Conservation (phyloP, 1,140 invertebrate genomes). For the Drosophila eugracilis region DNA sequence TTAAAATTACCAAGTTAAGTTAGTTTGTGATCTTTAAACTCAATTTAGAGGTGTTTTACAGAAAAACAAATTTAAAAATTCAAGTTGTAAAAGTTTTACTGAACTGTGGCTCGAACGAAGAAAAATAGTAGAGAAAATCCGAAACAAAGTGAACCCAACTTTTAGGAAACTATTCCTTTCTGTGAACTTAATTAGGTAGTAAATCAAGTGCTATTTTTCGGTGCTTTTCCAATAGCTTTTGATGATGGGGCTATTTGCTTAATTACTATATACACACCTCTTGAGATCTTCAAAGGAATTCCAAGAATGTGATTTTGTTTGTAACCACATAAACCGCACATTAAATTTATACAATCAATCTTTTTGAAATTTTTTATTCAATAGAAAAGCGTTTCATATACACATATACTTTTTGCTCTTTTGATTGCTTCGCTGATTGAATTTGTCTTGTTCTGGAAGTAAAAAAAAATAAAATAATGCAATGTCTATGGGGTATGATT, state of each 20-base stretch:
- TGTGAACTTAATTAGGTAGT: conserved; percentile 43
- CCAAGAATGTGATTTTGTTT: neutral
- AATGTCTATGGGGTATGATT: conserved; percentile 28
- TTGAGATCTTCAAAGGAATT: conserved; percentile 22
- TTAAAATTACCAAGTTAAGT: neutral
- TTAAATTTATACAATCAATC: conserved; percentile 22
- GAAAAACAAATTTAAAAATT: neutral
- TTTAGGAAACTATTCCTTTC: conserved; percentile 14
- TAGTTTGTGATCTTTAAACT: neutral
- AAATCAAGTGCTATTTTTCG: neutral
- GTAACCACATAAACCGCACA: conserved; percentile 17
- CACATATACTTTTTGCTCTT: neutral
- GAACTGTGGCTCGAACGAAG: neutral
- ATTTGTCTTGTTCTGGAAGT: conserved; percentile 5
- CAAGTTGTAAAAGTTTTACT: neutral
- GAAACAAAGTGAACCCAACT: neutral
- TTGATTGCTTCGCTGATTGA: conserved; percentile 14
- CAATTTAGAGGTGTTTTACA: neutral
- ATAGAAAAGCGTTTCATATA: neutral
- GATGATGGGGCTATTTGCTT: conserved; percentile 32
- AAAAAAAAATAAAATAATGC: conserved; percentile 7
- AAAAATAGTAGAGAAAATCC: neutral
- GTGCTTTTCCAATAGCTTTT: conserved; percentile 10
- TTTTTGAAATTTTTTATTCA: conserved; percentile 8
- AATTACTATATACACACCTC: conserved; percentile 23